Percentiles rank a stretch among this genome's conserved stretches.
Conservation (phyloP, 2,113 vertebrate genomes). For the Tychaedon coryphoeus region DNA sequence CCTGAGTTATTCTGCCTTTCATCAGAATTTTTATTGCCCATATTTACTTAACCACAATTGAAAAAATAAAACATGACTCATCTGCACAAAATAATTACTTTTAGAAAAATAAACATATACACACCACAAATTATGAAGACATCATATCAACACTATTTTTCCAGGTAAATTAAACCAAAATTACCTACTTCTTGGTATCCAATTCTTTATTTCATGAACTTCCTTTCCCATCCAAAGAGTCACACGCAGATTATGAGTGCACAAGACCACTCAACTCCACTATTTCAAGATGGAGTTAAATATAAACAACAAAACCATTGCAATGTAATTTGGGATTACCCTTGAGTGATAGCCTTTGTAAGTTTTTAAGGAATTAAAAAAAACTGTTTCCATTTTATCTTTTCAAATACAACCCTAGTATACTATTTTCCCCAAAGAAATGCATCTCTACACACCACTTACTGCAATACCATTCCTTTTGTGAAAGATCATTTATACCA, state of each 20-base stretch:
- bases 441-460: not conserved
- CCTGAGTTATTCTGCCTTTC: constrained; percentile 56
- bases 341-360: not conserved
- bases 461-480: not conserved
- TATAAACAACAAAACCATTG: not conserved
- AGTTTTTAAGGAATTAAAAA: not conserved
- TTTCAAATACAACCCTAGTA: not conserved
- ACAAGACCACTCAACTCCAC: not conserved
- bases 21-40: constrained; percentile 51
- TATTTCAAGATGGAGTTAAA: not conserved
- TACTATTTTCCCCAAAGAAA: not conserved
- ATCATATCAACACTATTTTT: not conserved
- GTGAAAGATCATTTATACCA: not conserved
- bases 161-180: constrained; percentile 17
- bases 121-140: not conserved
- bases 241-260: not conserved
- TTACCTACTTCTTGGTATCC: not conserved
- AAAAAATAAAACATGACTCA: not conserved
- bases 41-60: constrained; percentile 53
- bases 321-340: not conserved
- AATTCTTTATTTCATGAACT: not conserved
- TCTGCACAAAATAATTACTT: not conserved
- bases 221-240: not conserved
- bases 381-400: not conserved
- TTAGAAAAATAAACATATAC: constrained; percentile 15